phyloP scores from a whole-genome alignment of 2,113 vertebrate genomes.

The Sturnira hondurensis region DNA sequence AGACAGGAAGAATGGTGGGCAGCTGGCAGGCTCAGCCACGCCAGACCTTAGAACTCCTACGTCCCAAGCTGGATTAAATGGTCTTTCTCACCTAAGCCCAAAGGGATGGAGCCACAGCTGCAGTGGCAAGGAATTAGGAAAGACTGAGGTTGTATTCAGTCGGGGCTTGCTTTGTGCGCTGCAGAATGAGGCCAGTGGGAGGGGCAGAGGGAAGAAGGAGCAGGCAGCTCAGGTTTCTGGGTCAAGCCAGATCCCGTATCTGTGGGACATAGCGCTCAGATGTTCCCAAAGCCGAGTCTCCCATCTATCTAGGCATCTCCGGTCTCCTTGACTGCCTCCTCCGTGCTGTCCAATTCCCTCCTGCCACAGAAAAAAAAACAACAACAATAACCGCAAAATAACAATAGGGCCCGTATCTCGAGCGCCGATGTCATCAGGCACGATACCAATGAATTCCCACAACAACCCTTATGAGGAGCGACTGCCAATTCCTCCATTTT shows the following conservation, averaged over 20 bases:
- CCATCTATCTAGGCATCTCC: background rate
- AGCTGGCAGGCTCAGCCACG: background rate
- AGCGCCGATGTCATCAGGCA: too few relatives aligned
- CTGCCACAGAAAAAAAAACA: background rate
- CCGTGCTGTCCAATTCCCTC: background rate
- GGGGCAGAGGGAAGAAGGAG: fast-evolving
- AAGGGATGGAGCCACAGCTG: background rate
- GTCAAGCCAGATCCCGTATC: conserved; percentile 37
- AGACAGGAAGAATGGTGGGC: background rate
- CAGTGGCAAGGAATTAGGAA: background rate
- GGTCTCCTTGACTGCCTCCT: background rate
- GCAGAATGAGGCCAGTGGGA: conserved; percentile 35
- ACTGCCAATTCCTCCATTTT: background rate
- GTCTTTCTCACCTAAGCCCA: background rate
- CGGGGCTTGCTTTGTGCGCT: background rate
- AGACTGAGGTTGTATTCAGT: background rate
- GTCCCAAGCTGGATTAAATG: background rate
- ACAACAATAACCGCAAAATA: background rate
- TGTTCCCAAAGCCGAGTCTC: conserved; percentile 12
- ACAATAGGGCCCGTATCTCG: fast-evolving
- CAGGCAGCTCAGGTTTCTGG: conserved; percentile 56
- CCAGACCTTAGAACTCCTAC: background rate
- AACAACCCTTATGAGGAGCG: background rate
- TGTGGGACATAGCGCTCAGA: background rate
- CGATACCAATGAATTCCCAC: background rate